Percentiles rank a stretch among this genome's conserved stretches.
phyloP scores from a whole-genome alignment of 2,113 vertebrate genomes.

The Calypte anna region DNA sequence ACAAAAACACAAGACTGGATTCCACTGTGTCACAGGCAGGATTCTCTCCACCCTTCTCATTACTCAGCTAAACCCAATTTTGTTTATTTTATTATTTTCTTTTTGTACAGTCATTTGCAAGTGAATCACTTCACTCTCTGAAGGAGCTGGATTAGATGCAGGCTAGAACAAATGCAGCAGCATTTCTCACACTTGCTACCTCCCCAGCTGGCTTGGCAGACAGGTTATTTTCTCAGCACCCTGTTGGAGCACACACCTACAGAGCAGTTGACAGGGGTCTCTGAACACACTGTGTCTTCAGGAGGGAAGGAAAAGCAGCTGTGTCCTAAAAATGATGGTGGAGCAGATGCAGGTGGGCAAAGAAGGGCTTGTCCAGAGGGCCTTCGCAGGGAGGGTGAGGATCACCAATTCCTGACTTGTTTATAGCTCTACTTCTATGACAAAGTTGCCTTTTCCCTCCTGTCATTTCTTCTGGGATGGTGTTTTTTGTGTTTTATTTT shows the following conservation, averaged over 20 bases:
- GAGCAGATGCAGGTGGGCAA: neutral
- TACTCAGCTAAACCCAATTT: conserved; percentile 29
- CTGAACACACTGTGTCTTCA: neutral
- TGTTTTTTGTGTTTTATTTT: neutral
- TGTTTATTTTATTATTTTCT: neutral
- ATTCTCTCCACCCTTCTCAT: neutral
- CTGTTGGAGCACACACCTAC: neutral
- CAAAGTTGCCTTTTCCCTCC: neutral
- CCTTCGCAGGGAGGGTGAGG: neutral
- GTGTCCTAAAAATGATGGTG: rapidly evolving
- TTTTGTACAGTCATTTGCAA: conserved; percentile 30
- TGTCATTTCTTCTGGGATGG: neutral
- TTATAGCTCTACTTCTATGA: neutral
- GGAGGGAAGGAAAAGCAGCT: neutral
- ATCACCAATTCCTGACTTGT: neutral
- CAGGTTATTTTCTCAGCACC: neutral
- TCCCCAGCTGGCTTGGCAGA: neutral
- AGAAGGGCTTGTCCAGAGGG: neutral
- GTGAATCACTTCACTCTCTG: neutral
- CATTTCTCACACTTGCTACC: neutral
- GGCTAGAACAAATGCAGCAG: neutral
- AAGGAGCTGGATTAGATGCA: conserved; percentile 14
- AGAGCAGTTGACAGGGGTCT: neutral
- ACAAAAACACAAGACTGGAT: neutral
- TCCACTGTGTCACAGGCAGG: neutral